Base-by-base conservation (phyloP, 2,797 vertebrate species). In the Capromys pilorides region DNA sequence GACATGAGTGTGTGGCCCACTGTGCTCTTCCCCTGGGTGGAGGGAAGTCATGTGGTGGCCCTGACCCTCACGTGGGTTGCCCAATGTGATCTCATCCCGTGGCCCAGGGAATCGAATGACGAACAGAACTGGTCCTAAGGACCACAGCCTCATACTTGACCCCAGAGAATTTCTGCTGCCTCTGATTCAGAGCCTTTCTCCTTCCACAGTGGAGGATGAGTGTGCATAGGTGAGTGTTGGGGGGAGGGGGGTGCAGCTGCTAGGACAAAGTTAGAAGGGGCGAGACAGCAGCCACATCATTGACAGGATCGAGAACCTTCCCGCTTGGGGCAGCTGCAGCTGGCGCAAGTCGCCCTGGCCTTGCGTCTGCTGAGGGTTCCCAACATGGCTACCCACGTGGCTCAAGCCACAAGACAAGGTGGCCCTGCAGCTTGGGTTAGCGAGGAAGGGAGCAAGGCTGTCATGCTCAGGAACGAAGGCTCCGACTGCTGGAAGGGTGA, bases 1-100 rank as follows among this genome's bases (percentile, higher is more conserved):
- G 7, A 1, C 5, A 41, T 3, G 61, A 51, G 5, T 1, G 0
- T 1, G 2, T 3, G 22, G 61, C 49, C 51, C n/a, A n/a, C 2
- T n/a, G 12, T n/a, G 18, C 24, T n/a, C n/a, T 18, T 18, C 12
- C 2, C 57, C 7, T 31, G 54, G 64, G 22, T 26, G 1, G 12
- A 41, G 31, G 22, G 45, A 45, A 59, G 39, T 36, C 67, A 6
- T 0, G 0, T 6, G 51, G 3, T 33, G 26, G 0, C 8, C 5
- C 1, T 7, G 12, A 8, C 57, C 22, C 77, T 61, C 7, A 62
- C 26, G 31, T 6, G 28, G 39, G 14, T 31, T 73, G 18, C 1
- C 28, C 33, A 19, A 41, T 14, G 14, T 1, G 1, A 12, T 24
- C 21, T 36, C 26, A 18, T 6, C 21, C 7, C 1, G 0, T 5